Evolutionary conservation across 2,113 vertebrate species (phyloP).

Genomic region (Vimba vimba): DNA sequence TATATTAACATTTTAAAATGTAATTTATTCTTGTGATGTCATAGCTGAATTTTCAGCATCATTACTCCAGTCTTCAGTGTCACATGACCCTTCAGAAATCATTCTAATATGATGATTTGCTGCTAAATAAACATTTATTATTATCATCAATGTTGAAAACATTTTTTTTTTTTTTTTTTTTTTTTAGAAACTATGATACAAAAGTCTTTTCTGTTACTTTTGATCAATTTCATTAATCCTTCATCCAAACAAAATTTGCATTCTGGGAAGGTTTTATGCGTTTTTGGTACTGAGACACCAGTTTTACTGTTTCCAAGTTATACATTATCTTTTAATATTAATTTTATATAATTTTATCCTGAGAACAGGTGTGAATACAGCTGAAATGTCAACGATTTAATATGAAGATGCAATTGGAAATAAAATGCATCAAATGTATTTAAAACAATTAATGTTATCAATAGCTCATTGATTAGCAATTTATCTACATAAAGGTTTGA

Average conservation of each 20-base stretch:
- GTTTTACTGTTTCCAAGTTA: neutral
- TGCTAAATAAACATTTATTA: neutral
- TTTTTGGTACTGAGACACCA: neutral
- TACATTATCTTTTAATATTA: neutral
- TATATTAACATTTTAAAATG: no score
- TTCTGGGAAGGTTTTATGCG: neutral
- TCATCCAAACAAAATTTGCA: neutral
- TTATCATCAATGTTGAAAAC: neutral
- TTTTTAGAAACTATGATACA: neutral
- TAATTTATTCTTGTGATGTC: neutral
- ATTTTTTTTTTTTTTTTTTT: neutral
- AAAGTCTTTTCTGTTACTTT: no score
- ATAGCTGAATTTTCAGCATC: neutral
- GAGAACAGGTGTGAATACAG: neutral
- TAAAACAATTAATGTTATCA: neutral
- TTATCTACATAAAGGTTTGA: neutral
- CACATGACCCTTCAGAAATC: no score
- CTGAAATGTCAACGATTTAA: neutral
- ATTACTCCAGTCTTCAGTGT: neutral
- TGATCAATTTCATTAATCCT: neutral
- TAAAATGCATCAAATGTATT: neutral
- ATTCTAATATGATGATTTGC: neutral
- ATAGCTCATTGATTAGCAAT: neutral
- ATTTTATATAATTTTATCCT: neutral
- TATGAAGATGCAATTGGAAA: neutral